Evolutionary conservation across 2,888 invertebrate species (phyloP), one percentile per base, ranked within the genome.

Genomic region (Neocrepidodera transversa): DNA sequence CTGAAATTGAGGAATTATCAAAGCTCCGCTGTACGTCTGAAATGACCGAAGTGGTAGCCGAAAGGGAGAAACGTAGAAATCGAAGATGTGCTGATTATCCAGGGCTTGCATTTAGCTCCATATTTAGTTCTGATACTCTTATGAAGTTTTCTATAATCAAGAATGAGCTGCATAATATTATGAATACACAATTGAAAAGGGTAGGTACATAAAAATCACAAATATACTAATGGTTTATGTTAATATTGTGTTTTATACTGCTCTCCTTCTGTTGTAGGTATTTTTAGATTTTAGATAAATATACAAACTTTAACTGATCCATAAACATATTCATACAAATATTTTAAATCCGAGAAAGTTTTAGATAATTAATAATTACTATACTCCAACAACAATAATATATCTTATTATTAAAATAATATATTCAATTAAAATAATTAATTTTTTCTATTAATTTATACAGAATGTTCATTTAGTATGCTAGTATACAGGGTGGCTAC

Each of bases 131-230:
- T 57, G 96, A 95, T 78, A 96, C 97, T 7, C 90, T 97, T 89
- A 96, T 97, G 92, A 97, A 96, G 84, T 96, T 97, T 82, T 93
- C 92, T 80, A 90, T 97, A 70, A 97, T 97, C 79, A 90, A 91
- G 80, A 97, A 97, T 81, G 97, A 97, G 84, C 86, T 97, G 79
- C 95, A 96, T 84, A 97, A 97, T 84, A 95, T 97, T 80, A 93
- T 94, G 87, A 92, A 94, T 80, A 94, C 94, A 80, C 95, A 96
- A 80, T 85, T 97, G 71, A 95, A 93, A 86, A 88, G 95, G 95
- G 97, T 97, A 90, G 86, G 89, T 71, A 58, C 62, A 51, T 35
- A 13, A 36, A 40, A 17, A 16, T 16, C 8, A 36, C 10, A 16
- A 14, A 13, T 17, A 10, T 2, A 45, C 3, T 23, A 7, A 3